Evolutionary conservation across 2,888 invertebrate species (phyloP), one percentile per base, ranked within the genome.

Genomic region (Drosophila limbata): DNA sequence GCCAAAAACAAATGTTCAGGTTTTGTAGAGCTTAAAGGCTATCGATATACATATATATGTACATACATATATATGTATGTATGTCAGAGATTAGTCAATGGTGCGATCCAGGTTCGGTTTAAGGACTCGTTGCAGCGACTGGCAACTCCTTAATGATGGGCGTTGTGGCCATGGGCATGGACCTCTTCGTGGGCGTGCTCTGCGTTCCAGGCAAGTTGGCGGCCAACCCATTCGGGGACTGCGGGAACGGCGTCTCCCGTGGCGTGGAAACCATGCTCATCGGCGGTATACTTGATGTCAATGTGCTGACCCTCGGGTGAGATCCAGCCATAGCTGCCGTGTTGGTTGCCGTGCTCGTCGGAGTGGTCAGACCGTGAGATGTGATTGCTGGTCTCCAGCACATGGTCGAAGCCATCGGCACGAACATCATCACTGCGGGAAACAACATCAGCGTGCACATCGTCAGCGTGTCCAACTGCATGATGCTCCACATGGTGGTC

Each of bases 181-280:
- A 31, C 50, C 1, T 52, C 40, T 15, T 53, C 52, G 19, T 77
- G 77, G 47, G 55, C 13, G 63, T 77, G 65, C 25, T 47, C 62
- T 3, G 33, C 55, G 19, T 57, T 80, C 48, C 60, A 63, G 11
- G 25, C 66, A 10, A 77, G 19, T 3, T 25, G 11, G 28, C 71
- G 76, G 1, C 5, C 48, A 40, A 77, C 52, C 3, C 45, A 8
- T 0, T 80, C 77, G 39, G 62, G 81, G n/a, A 80, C 19, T 1
- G 56, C 37, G 25, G 62, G 57, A 13, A 76, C 13, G 8, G 17
- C 44, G n/a, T 51, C 56, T 21, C 77, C 77, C 1, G 50, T 31
- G 51, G 91, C 82, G 52, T 89, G 90, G 62, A 84, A 92, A 9
- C 91, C 91, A 39, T 91, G 53, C 73, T 91, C 90, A 69, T 91